phyloP scores from a whole-genome alignment of 2,113 vertebrate species.

The Gymnorhina tibicen region DNA sequence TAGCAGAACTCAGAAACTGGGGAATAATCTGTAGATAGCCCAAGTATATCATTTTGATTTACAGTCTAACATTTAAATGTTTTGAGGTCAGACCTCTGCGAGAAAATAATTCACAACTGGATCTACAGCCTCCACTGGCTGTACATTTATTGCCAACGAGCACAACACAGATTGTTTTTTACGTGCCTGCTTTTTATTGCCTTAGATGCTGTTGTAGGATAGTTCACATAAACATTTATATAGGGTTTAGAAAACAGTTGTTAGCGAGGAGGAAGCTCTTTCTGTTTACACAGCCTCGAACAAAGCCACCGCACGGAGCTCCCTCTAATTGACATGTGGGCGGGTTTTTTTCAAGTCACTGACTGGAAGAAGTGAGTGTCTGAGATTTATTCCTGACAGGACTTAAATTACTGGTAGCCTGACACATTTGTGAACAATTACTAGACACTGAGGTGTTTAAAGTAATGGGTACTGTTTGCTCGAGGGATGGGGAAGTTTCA shows the following conservation, averaged over 20 bases:
- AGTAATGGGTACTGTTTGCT: constrained; percentile 74
- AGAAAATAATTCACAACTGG: constrained; percentile 71
- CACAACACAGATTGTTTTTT: constrained; percentile 58
- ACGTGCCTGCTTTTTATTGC: constrained; percentile 60
- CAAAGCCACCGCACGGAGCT: constrained; percentile 74
- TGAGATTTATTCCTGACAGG: constrained; percentile 80
- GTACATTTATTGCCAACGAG: constrained; percentile 65
- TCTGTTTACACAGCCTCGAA: constrained; percentile 80
- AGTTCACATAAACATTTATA: constrained; percentile 80
- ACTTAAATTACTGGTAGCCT: constrained; percentile 79
- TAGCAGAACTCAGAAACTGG: constrained; percentile 31
- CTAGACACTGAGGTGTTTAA: constrained; percentile 77
- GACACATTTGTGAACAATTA: constrained; percentile 81
- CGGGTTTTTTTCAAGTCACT: constrained; percentile 81
- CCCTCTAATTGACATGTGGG: constrained; percentile 87
- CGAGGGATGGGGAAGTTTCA: constrained; percentile 73
- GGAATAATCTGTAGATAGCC: constrained; percentile 44
- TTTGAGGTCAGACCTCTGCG: constrained; percentile 73
- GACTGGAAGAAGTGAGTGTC: constrained; percentile 79
- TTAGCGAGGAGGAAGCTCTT: constrained; percentile 77
- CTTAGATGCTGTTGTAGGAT: constrained; percentile 56
- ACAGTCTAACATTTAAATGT: constrained; percentile 73
- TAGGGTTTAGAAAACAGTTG: constrained; percentile 80
- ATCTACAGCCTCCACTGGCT: constrained; percentile 58
- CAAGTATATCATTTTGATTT: constrained; percentile 71